Conservation (phyloP, 92 coral and sea anemone species). For the Nematostella vectensis region DNA sequence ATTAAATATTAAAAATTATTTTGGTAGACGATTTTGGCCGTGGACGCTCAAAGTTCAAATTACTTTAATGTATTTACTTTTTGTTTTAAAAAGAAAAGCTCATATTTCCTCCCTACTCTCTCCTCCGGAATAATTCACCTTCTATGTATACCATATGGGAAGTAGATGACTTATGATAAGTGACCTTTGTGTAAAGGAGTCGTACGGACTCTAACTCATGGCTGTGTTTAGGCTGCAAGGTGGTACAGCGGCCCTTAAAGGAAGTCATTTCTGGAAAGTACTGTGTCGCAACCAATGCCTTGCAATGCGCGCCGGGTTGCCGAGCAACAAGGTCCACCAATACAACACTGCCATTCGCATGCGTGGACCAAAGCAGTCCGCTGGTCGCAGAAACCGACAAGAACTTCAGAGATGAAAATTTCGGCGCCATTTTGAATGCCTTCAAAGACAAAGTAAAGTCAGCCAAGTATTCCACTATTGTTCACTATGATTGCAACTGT, state of each 20-base stretch:
- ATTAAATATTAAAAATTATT: too few relatives aligned
- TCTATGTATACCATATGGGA: too few relatives aligned
- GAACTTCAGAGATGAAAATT: not conserved
- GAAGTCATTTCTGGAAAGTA: not conserved
- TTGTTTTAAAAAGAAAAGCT: too few relatives aligned
- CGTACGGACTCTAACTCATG: too few relatives aligned
- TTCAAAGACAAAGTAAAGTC: constrained; percentile 1
- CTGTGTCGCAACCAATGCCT: constrained; percentile 2
- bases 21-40: too few relatives aligned
- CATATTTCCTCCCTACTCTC: too few relatives aligned
- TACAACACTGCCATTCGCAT: not conserved
- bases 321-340: constrained; percentile 8
- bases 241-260: constrained; percentile 7
- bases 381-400: constrained; percentile 5
- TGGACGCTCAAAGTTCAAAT: too few relatives aligned
- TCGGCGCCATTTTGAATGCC: constrained; percentile 7
- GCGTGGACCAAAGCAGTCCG: constrained; percentile 7
- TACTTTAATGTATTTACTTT: too few relatives aligned
- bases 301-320: constrained; percentile 25
- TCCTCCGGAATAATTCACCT: too few relatives aligned
- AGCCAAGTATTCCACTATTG: too few relatives aligned
- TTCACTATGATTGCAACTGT: constrained; percentile 25
- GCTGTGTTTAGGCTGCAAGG: constrained; percentile 24
- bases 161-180: too few relatives aligned
- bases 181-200: too few relatives aligned